Conservation (phyloP, 2,888 invertebrate species). For the Amiota minor region DNA sequence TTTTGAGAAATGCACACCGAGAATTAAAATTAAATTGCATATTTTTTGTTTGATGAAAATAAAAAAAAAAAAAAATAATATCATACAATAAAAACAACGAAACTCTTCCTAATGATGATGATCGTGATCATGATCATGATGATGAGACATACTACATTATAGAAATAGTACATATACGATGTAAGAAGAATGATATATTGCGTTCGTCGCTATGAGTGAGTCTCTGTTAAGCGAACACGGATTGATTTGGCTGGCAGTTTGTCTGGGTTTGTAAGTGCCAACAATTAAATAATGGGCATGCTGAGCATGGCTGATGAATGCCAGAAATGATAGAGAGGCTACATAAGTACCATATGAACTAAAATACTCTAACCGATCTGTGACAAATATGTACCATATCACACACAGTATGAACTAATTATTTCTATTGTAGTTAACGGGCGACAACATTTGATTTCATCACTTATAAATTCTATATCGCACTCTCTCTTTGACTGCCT, state of each 20-base stretch:
- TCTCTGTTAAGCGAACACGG: background rate
- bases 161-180: background rate
- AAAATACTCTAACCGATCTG: too few relatives aligned
- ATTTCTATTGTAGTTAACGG: too few relatives aligned
- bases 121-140: background rate
- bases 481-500: too few relatives aligned
- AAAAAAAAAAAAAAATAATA: background rate
- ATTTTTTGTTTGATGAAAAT: background rate
- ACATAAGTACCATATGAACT: too few relatives aligned
- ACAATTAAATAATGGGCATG: conserved; percentile 56
- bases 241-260: conserved; percentile 1
- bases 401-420: too few relatives aligned
- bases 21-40: background rate
- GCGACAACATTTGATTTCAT: too few relatives aligned
- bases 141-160: conserved; percentile 21
- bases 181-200: background rate
- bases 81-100: background rate
- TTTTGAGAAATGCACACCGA: conserved; percentile 44
- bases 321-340: too few relatives aligned
- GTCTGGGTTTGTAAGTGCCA: conserved; percentile 47
- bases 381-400: too few relatives aligned
- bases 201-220: too few relatives aligned
- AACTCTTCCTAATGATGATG: background rate
- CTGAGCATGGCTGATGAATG: too few relatives aligned
- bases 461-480: too few relatives aligned